Conservation (phyloP, 2,797 vertebrate genomes). For the Scarus forsteni region DNA sequence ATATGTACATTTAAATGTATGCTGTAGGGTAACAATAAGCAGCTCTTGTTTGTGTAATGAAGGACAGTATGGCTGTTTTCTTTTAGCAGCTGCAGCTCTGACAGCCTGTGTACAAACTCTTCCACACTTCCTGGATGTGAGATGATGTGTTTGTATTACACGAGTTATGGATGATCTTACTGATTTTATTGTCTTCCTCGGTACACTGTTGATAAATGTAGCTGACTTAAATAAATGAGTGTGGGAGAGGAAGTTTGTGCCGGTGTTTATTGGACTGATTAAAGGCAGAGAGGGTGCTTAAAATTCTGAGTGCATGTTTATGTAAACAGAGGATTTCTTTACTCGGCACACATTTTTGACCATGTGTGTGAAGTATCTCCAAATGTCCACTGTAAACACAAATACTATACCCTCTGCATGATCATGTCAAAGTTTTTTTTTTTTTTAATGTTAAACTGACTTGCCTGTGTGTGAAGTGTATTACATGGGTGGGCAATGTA, state of each 20-base stretch:
- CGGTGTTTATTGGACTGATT: conserved; percentile 36
- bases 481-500: too few relatives aligned
- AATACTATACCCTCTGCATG: background rate
- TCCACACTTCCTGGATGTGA: conserved; percentile 28
- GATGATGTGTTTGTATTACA: conserved; percentile 24
- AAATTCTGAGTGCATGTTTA: background rate
- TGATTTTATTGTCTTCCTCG: conserved; percentile 15
- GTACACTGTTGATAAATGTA: conserved; percentile 30
- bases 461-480: too few relatives aligned
- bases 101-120: conserved; percentile 32
- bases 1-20: conserved; percentile 17
- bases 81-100: conserved; percentile 33
- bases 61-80: conserved; percentile 46
- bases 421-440: too few relatives aligned
- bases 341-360: background rate
- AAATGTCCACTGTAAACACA: conserved; percentile 4
- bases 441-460: too few relatives aligned
- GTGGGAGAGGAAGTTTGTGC: conserved; percentile 12
- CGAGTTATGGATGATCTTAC: conserved; percentile 21
- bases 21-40: conserved; percentile 48
- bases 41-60: conserved; percentile 47
- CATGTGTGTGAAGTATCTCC: conserved; percentile 3
- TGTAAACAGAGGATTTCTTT: background rate
- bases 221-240: conserved; percentile 42
- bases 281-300: background rate